Evolutionary conservation across 2,113 vertebrate species (phyloP), one percentile per base, ranked within the genome.

Genomic region (Nerophis lumbriciformis): DNA sequence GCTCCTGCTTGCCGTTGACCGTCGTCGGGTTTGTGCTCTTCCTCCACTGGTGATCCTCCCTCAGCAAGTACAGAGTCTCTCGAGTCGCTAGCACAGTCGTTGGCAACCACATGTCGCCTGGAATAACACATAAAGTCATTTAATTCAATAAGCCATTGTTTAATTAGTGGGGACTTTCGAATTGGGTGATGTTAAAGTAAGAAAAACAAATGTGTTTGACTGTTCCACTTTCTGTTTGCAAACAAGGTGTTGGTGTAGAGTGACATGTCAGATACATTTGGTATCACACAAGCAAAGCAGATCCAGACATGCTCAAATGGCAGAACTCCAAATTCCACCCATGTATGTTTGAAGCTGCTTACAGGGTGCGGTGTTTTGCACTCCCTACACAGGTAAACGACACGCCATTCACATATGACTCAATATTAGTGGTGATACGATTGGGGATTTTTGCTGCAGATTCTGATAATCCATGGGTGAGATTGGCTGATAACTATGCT

Each of bases 11-110:
- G 39, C 75, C 80, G 9, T 45, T 55, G 42, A 5, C 48, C 0
- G 61, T 1, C 0, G 6, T 1, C 0, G 3, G 49, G 13, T 6
- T 62, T 2, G 61, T 51, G 63, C 61, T 86, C 54, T 85, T 91
- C 42, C 83, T 82, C 90, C 90, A 90, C 48, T 92, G 90, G 76
- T 92, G 87, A 21, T 91, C 88, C 66, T 92, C 91, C 15, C 66
- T 65, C 52, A 92, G 85, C 63, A 92, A 84, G 71, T 87, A 87
- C 19, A 92, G 82, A 6, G 81, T 90, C 65, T 91, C 91, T 68
- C 80, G 71, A 21, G 91, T 92, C 0, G 80, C 85, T 44, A 92
- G 75, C 21, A 91, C 81, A 0, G 89, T 91, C 69, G 88, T 35
- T 1, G 91, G 80, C 6, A 28, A 68, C 85, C 88, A 85, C 6